Evolutionary conservation across 2,888 invertebrate genomes (phyloP).

Genomic region (Himalopsyche kuldschensis): DNA sequence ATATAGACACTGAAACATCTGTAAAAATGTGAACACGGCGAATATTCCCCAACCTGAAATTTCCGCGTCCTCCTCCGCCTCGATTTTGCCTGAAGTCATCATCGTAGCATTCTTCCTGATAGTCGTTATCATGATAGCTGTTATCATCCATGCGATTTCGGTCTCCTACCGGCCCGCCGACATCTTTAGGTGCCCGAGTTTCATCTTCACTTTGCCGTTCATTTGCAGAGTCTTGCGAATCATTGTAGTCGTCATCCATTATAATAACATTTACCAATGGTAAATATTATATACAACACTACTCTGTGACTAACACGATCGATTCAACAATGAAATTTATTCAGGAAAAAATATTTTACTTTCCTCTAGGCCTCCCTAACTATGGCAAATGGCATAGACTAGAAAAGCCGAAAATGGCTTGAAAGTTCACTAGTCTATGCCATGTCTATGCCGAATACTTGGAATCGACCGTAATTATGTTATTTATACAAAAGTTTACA

Average conservation of each 20-base stretch:
- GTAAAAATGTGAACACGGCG: not conserved
- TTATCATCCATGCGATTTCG: slow-evolving; percentile 42
- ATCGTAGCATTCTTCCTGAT: slow-evolving; percentile 50
- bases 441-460: too few relatives aligned
- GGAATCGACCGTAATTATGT: too few relatives aligned
- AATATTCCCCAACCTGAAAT: slow-evolving; percentile 48
- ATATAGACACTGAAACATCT: not conserved
- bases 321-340: not conserved
- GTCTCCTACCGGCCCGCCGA: slow-evolving; percentile 10
- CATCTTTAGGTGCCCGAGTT: slow-evolving; percentile 15
- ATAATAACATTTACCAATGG: not conserved
- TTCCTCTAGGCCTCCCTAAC: too few relatives aligned
- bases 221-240: slow-evolving; percentile 19
- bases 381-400: too few relatives aligned
- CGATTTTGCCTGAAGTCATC: slow-evolving; percentile 51
- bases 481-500: too few relatives aligned
- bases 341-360: not conserved
- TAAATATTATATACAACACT: not conserved
- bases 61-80: slow-evolving; percentile 47
- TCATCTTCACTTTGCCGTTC: slow-evolving; percentile 19
- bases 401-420: too few relatives aligned
- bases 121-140: slow-evolving; percentile 44
- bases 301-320: too few relatives aligned
- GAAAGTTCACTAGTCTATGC: too few relatives aligned
- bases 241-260: slow-evolving; percentile 27